Evolutionary conservation across 2,113 vertebrate species (phyloP), one percentile per base, ranked within the genome.

Genomic region (Podarcis muralis): DNA sequence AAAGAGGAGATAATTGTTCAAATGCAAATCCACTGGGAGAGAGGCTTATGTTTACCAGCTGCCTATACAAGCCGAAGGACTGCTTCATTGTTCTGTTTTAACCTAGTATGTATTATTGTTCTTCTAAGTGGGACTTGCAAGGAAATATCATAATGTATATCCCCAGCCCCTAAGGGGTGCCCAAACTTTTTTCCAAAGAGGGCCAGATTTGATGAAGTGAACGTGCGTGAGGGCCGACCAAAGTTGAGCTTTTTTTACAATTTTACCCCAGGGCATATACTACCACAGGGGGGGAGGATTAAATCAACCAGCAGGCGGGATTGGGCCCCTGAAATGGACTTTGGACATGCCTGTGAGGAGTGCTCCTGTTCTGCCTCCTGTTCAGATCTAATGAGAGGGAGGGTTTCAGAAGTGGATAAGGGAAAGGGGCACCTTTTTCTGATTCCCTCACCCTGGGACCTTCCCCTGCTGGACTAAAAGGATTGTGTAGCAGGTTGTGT

Each of bases 1-100:
- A 88, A 88, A 68, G n/a, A 68, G 40, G 71, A 76, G 76, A 88
- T 83, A 68, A 77, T 83, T 83, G 87, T 83, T 83, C 35, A 76
- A 83, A 88, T 75, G 20, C 37, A 83, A 83, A 76, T 53, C 71
- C 30, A 82, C 27, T 25, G 27, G 59, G 59, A 88, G 40, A 83
- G 3, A 37, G 25, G 59, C 87, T 77, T 77, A 68, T 27, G 40
- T 77, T n/a, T 83, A 30, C n/a, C 71, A 83, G 13, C 59, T 48
- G 72, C 40, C 40, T 77, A 53, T 25, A 20, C n/a, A 62, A 68
- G 65, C 22, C 32, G 35, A 87, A 37, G 13, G 32, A 9, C 32
- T 71, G 22, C 23, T 30, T 13, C 37, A 48, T 13, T 86, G 85
- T 66, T 48, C 13, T 32, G 4, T 69, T 76, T 57, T 5, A 43